Percentiles rank a stretch among this genome's conserved stretches.
Conservation (phyloP, 2,888 invertebrate species). For the Bombyx huttoni region DNA sequence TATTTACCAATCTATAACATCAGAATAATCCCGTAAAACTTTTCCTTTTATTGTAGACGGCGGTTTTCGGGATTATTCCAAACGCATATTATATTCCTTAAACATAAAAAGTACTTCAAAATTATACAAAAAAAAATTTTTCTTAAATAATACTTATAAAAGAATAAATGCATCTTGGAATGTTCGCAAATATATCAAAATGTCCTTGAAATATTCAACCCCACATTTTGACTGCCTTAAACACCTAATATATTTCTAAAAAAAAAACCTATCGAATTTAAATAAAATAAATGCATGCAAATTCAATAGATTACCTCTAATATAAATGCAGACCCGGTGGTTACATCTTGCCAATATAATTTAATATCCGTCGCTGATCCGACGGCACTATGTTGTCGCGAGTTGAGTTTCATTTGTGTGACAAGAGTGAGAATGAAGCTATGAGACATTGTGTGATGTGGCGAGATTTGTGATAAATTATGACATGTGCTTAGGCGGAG, state of each 20-base stretch:
- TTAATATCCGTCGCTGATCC: not conserved
- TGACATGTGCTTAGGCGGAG: conserved; percentile 84
- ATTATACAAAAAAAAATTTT: conserved; percentile 37
- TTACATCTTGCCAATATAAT: conserved; percentile 31
- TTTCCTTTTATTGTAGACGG: conserved; percentile 5
- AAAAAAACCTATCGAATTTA: conserved; percentile 11
- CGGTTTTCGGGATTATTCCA: conserved; percentile 62
- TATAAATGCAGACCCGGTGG: conserved; percentile 64
- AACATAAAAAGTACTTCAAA: conserved; percentile 32
- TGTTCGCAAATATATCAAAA: not conserved
- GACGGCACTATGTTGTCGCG: not conserved
- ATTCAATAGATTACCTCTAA: conserved; percentile 58
- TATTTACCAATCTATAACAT: conserved; percentile 11
- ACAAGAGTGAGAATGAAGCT: conserved; percentile 33
- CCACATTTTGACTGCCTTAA: conserved; percentile 4
- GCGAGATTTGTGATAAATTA: conserved; percentile 25
- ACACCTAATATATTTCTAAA: not conserved
- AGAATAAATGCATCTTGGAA: conserved; percentile 18
- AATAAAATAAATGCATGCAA: conserved; percentile 51
- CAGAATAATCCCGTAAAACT: conserved; percentile 62
- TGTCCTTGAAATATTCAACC: too few species aligned
- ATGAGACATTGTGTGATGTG: conserved; percentile 14
- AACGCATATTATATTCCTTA: conserved; percentile 26
- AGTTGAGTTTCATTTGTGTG: conserved; percentile 43
- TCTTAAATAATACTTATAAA: conserved; percentile 22